Conservation (phyloP, 2,113 vertebrate genomes). For the Leptobrachium leishanense region DNA sequence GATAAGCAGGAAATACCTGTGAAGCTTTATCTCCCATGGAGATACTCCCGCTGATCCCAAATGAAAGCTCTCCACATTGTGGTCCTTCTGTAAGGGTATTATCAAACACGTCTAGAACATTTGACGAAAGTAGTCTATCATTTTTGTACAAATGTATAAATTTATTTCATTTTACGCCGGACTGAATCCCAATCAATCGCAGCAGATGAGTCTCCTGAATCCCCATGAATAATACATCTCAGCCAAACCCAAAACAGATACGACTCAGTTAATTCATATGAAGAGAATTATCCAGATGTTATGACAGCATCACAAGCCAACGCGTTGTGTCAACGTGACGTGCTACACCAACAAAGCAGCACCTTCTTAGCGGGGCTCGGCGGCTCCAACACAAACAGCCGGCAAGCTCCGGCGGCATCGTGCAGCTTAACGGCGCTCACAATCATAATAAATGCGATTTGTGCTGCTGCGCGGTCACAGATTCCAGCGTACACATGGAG, state of each 20-base stretch:
- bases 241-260: background rate
- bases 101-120: no score
- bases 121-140: no score
- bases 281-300: constrained; percentile 1
- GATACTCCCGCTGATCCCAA: no score
- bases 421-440: background rate
- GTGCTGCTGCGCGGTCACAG: background rate
- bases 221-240: constrained; percentile 2
- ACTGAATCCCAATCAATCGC: no score
- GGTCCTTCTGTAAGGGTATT: no score
- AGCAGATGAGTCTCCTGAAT: no score
- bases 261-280: constrained; percentile 1
- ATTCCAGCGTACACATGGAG: background rate
- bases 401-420: background rate
- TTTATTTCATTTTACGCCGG: no score
- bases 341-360: background rate
- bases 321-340: background rate
- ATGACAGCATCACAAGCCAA: background rate
- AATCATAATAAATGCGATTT: background rate
- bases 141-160: no score
- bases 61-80: no score
- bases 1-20: no score
- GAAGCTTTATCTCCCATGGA: no score
- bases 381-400: background rate
- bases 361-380: background rate